Base-by-base conservation (phyloP, 2,113 vertebrate genomes). In the Psephotus haematonotus region DNA sequence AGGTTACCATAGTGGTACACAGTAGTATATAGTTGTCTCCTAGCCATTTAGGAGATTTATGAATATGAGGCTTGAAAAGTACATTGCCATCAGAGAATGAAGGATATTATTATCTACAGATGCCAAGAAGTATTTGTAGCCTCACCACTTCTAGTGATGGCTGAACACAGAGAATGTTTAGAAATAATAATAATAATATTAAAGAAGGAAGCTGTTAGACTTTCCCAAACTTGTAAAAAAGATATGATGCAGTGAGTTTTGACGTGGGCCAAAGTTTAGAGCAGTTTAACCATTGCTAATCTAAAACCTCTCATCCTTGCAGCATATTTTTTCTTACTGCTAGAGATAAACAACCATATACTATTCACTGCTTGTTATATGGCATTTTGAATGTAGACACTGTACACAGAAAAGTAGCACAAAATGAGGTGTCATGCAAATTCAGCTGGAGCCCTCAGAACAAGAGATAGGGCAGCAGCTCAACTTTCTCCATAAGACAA, bases 121-220 rank as follows among this genome's bases (percentile, higher is more conserved):
- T 95, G 85, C 82, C 94, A 96, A 90, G 92, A 94, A 94, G 69
- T 64, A 71, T 95, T 95, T 88, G 91, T 93, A 89, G 72, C 62
- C 55, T 86, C 79, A 86, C 64, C 60, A 63, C 4, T 94, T 84
- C 33, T 60, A 33, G 24, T 88, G 44, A 86, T 78, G 60, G 53
- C 64, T 86, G 60, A 93, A 81, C 47, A 75, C 7, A 80, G 35
- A 35, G 92, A 86, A 80, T 55, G 6, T 46, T 90, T 64, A 55
- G 68, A 72, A 94, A 87, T 50, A 84, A 64, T 57, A 31, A 46
- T 47, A 59, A 63, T 33, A 46, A 68, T 25, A 47, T 20, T 47
- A 18, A 25, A 69, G 82, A 80, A 46, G 5, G 18, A 68, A 82
- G 22, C 17, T 71, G 8, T 84, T 74, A 39, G 29, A 78, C 65